A percentile compares a stretch with the other conserved stretches of the same genome.
Conservation (phyloP, 2,113 vertebrate species). For the Macrotus californicus region DNA sequence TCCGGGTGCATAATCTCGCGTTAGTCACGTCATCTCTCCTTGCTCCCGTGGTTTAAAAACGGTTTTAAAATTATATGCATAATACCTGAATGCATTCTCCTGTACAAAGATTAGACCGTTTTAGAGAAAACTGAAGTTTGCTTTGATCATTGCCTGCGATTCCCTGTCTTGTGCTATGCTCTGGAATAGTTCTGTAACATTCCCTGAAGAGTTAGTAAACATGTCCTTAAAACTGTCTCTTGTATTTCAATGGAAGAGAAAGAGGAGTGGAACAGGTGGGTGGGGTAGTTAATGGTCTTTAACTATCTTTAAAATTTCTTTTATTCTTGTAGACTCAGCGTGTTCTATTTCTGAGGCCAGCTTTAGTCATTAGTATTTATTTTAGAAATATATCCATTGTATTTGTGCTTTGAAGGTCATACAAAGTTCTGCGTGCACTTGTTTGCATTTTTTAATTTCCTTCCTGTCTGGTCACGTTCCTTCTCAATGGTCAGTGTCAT, state of each 20-base stretch:
- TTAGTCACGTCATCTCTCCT: not conserved
- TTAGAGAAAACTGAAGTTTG: not conserved
- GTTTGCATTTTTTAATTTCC: not conserved
- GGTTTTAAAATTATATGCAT: not conserved
- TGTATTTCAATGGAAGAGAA: not conserved
- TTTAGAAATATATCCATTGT: not conserved
- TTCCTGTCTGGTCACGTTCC: not conserved
- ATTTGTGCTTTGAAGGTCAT: not conserved
- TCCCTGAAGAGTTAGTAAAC: not conserved
- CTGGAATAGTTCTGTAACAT: not conserved
- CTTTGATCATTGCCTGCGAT: not conserved
- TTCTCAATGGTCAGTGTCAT: not conserved
- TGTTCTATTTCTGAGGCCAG: not conserved
- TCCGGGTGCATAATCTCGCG: not conserved
- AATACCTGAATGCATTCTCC: not conserved
- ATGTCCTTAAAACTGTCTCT: not conserved
- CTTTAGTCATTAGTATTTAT: not conserved
- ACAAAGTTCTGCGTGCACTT: not conserved
- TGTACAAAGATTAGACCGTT: not conserved
- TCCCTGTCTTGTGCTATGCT: not conserved
- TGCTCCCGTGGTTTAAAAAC: not conserved
- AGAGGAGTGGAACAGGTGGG: not conserved
- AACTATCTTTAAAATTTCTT: not conserved
- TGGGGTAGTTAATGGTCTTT: not conserved
- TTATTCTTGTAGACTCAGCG: not conserved